A percentile compares a stretch with the other conserved stretches of the same genome.
These are phyloP conservation scores for Tympanuchus pallidicinctus DNA, from an alignment of 2,113 vertebrate genomes.

Conservation along the genomic window DNA sequence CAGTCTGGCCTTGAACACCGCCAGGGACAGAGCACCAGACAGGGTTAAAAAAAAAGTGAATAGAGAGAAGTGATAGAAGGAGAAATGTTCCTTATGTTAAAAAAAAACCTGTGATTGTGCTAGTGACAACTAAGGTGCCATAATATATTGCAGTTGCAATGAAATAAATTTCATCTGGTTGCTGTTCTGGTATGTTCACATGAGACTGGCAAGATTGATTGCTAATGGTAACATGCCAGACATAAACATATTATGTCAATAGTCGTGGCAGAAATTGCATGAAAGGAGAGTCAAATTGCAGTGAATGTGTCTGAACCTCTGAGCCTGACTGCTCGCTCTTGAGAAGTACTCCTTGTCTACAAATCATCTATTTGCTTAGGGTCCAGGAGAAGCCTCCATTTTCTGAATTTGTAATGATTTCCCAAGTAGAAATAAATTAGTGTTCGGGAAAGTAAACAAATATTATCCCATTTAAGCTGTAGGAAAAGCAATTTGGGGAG, in stretches of 20 bases:
- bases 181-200: background rate
- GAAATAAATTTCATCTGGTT: background rate
- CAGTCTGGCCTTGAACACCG: no score
- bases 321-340: background rate
- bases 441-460: slow-evolving; percentile 22
- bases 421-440: background rate
- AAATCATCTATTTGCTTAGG: background rate
- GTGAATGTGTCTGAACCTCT: background rate
- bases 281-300: background rate
- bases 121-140: background rate
- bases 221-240: background rate
- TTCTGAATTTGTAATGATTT: background rate
- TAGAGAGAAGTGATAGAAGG: background rate
- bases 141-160: background rate
- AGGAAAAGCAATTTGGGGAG: slow-evolving; percentile 25
- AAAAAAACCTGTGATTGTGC: background rate
- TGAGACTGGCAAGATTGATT: background rate
- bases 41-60: background rate
- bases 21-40: background rate
- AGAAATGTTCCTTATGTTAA: background rate
- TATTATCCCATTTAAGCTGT: slow-evolving; percentile 1
- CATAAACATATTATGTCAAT: background rate
- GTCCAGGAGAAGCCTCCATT: background rate
- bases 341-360: background rate
- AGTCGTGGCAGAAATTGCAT: background rate